Evolutionary conservation across 2,888 invertebrate genomes (phyloP).

Genomic region (Eupithecia vulgata): DNA sequence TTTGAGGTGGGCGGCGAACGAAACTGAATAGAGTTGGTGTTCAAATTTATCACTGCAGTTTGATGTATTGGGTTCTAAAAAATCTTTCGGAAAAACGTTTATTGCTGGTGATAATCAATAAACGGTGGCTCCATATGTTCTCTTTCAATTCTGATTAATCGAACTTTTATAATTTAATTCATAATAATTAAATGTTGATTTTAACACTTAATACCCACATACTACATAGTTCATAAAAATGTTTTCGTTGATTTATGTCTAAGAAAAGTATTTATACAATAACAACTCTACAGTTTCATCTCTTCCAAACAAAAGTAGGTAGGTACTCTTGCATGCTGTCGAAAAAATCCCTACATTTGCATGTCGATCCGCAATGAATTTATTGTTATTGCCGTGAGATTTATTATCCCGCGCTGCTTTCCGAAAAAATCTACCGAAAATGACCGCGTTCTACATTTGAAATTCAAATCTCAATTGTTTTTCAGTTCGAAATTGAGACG

Average conservation of each 20-base stretch:
- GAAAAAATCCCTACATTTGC: conserved; percentile 80
- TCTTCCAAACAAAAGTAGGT: conserved; percentile 65
- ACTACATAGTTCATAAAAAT: neutral
- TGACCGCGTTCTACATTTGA: conserved; percentile 76
- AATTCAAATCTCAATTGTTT: conserved; percentile 81
- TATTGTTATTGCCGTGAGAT: conserved; percentile 82
- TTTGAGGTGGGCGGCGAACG: conserved; percentile 60
- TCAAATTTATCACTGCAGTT: neutral
- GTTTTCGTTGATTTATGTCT: neutral
- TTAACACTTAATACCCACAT: neutral
- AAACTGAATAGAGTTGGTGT: conserved; percentile 35
- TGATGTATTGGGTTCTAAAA: neutral
- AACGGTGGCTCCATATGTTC: neutral
- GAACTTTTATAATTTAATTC: neutral
- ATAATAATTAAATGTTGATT: neutral
- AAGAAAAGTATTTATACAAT: neutral
- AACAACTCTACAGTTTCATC: conserved; percentile 54
- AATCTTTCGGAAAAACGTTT: neutral
- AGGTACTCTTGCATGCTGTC: conserved; percentile 68
- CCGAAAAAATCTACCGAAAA: conserved; percentile 78
- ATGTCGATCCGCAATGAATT: conserved; percentile 84
- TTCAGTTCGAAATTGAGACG: conserved; percentile 79
- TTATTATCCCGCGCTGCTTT: conserved; percentile 74
- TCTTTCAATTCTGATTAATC: neutral
- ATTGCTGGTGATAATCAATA: neutral